phyloP scores from a whole-genome alignment of 2,797 vertebrate species.

The Cottoperca gobio region DNA sequence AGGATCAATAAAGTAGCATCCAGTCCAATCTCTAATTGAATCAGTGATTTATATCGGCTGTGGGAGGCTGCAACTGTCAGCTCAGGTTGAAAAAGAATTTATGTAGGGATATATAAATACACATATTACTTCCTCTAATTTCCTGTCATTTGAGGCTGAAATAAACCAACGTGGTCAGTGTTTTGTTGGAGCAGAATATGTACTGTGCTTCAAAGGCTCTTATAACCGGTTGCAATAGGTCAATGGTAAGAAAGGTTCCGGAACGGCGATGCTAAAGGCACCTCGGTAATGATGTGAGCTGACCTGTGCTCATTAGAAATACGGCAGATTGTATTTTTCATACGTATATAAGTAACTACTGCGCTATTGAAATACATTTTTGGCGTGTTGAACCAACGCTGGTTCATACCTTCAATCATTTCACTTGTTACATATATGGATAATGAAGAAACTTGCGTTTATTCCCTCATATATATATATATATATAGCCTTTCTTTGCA shows the following conservation, averaged over 20 bases:
- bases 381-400: background rate
- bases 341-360: too few species aligned
- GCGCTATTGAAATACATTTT: too few species aligned
- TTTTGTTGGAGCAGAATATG: background rate
- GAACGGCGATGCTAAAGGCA: constrained; percentile 10
- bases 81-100: background rate
- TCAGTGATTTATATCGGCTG: constrained; percentile 4
- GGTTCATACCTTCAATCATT: background rate
- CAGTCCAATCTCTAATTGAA: background rate
- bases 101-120: background rate
- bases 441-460: background rate
- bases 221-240: constrained; percentile 2
- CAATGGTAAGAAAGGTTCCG: background rate
- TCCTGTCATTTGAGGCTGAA: constrained; percentile 6
- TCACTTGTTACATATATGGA: background rate
- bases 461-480: background rate
- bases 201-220: constrained; percentile 25
- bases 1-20: constrained; percentile 5
- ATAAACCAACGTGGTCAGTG: background rate
- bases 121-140: background rate
- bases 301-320: constrained; percentile 30
- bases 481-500: background rate
- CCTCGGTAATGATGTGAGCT: constrained; percentile 27
- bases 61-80: background rate
- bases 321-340: background rate